Conservation (phyloP, 2,113 vertebrate genomes). For the Pelmatolapia mariae region DNA sequence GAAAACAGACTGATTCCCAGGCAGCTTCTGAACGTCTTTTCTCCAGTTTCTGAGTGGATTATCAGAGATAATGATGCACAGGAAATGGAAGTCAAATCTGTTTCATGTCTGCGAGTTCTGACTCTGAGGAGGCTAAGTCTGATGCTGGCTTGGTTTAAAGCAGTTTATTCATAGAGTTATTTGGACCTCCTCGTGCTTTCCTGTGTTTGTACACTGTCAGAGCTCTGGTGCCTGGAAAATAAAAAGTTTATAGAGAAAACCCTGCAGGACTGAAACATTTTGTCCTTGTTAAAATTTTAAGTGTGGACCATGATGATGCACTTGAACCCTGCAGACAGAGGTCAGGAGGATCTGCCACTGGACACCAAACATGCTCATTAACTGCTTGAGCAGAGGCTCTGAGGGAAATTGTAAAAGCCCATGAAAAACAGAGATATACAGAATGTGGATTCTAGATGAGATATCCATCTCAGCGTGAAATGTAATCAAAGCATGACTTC, state of each 20-base stretch:
- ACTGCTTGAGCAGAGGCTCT: neutral
- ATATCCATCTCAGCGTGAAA: neutral
- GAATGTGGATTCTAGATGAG: neutral
- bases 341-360: neutral
- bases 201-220: neutral
- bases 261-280: constrained; percentile 2
- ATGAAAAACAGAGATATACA: neutral
- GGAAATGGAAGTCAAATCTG: neutral
- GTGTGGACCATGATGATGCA: neutral
- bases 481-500: neutral
- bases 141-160: neutral
- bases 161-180: neutral
- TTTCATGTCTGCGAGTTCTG: neutral
- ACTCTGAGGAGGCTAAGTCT: neutral
- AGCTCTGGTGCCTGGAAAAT: neutral
- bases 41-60: neutral
- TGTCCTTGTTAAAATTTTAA: constrained; percentile 27
- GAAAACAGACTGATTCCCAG: neutral
- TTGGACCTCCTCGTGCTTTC: neutral
- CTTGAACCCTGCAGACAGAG: neutral
- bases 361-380: neutral
- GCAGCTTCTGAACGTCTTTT: neutral
- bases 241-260: neutral
- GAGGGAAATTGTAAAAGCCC: neutral
- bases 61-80: neutral